Conservation (phyloP, 2,797 vertebrate genomes). For the Phaenicophaeus curvirostris region DNA sequence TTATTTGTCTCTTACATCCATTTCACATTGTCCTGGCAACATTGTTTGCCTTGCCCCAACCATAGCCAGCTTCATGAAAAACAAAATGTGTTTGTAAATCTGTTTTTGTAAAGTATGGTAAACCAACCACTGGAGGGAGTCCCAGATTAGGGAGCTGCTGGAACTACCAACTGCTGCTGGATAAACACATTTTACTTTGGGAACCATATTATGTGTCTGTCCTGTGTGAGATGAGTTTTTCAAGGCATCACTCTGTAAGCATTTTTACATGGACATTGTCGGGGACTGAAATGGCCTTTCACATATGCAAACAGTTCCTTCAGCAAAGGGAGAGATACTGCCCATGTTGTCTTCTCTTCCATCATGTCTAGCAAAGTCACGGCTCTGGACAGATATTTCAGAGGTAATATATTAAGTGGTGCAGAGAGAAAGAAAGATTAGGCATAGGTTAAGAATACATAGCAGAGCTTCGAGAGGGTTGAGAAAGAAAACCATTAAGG, state of each 20-base stretch:
- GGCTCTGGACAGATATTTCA: background rate
- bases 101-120: background rate
- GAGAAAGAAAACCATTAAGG: background rate
- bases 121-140: constrained; percentile 57
- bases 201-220: background rate
- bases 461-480: background rate
- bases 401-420: background rate
- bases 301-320: background rate
- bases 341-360: background rate
- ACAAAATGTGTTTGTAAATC: background rate
- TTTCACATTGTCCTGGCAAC: background rate
- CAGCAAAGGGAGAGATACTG: background rate
- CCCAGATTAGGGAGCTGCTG: constrained; percentile 44
- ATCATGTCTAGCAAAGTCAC: background rate
- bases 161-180: background rate
- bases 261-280: background rate
- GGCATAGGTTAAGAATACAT: background rate
- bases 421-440: background rate
- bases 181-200: background rate
- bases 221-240: background rate
- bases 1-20: background rate
- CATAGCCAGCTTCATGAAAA: background rate
- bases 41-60: background rate
- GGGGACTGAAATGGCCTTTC: background rate
- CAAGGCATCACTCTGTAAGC: background rate